phyloP scores from a whole-genome alignment of 2,888 invertebrate species.

The Cephalotes varians region DNA sequence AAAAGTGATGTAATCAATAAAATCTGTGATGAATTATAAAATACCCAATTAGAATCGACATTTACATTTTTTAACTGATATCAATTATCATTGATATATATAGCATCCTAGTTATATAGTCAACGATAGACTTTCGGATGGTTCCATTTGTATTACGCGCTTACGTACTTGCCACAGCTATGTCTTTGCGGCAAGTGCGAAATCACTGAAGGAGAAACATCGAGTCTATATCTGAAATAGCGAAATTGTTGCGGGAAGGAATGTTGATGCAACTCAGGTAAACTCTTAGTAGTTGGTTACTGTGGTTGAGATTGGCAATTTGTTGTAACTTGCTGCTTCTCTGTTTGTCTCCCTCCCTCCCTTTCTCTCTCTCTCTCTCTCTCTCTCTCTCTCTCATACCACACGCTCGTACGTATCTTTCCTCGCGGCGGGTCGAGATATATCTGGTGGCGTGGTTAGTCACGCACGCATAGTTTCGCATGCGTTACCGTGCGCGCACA shows the following conservation, averaged over 20 bases:
- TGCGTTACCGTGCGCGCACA: constrained; percentile 18
- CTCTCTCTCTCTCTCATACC: background rate
- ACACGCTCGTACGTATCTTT: constrained; percentile 35
- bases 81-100: background rate
- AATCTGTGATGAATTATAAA: constrained; percentile 6
- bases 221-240: constrained; percentile 66
- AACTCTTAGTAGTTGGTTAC: constrained; percentile 53
- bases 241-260: constrained; percentile 69
- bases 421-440: constrained; percentile 6
- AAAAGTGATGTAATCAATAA: background rate
- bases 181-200: background rate
- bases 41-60: constrained; percentile 1
- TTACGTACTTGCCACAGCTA: constrained; percentile 1
- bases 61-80: background rate
- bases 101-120: background rate
- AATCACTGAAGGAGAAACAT: constrained; percentile 58
- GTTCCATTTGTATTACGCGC: background rate
- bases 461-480: constrained; percentile 33
- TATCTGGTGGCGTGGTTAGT: constrained; percentile 16
- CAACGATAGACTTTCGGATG: background rate
- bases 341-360: background rate
- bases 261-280: constrained; percentile 72
- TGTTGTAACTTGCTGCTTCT: constrained; percentile 73
- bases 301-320: constrained; percentile 79
- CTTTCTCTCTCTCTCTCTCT: background rate